phyloP scores from a whole-genome alignment of 2,797 vertebrate species.

The Ceyx erithaca region DNA sequence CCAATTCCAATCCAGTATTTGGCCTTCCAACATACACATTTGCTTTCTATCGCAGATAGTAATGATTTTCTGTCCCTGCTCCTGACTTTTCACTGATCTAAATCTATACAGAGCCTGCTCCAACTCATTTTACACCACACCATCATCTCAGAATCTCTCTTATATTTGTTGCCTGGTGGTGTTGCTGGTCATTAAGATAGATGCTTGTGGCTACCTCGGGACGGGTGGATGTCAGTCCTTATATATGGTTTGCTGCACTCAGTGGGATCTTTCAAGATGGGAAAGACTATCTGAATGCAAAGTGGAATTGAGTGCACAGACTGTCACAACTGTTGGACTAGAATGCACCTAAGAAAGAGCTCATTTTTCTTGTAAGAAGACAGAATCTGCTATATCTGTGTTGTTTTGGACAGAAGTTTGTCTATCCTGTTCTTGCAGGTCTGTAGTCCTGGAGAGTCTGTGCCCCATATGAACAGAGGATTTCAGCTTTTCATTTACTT shows the following conservation, averaged over 20 bases:
- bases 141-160: constrained; percentile 32
- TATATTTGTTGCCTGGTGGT: constrained; percentile 51
- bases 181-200: constrained; percentile 50
- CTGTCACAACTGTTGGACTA: constrained; percentile 7
- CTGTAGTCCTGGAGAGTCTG: not conserved
- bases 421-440: not conserved
- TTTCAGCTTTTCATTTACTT: constrained; percentile 5
- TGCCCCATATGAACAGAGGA: not conserved
- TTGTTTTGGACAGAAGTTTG: constrained; percentile 6
- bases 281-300: constrained; percentile 40
- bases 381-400: not conserved
- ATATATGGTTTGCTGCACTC: constrained; percentile 33
- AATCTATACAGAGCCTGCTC: constrained; percentile 43
- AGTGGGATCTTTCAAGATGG: constrained; percentile 38
- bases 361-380: constrained; percentile 13
- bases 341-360: not conserved
- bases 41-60: constrained; percentile 34
- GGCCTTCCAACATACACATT: constrained; percentile 53
- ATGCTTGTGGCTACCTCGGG: constrained; percentile 58
- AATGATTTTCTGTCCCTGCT: constrained; percentile 49
- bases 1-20: constrained; percentile 32
- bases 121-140: constrained; percentile 27
- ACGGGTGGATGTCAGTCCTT: constrained; percentile 25
- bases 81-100: not conserved
- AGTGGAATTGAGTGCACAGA: not conserved